phyloP scores from a whole-genome alignment of 2,888 invertebrate genomes.

The Encarsia formosa region DNA sequence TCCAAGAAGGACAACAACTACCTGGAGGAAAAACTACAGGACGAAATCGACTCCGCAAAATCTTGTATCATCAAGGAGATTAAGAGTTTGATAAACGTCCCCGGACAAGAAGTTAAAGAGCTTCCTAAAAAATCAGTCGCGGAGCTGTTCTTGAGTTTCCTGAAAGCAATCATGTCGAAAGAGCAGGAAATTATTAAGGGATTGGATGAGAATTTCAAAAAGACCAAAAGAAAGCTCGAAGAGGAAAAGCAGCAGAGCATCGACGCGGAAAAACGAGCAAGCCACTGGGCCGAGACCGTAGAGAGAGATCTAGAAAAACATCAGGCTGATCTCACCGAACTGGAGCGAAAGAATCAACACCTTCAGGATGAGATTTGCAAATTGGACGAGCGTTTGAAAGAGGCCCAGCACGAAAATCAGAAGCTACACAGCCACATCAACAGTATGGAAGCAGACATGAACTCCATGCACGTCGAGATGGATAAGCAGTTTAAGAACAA shows the following conservation, averaged over 20 bases:
- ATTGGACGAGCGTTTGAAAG: slow-evolving; percentile 36
- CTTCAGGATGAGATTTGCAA: slow-evolving; percentile 29
- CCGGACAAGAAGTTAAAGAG: slow-evolving; percentile 13
- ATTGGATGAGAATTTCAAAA: slow-evolving; percentile 32
- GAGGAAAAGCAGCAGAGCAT: slow-evolving; percentile 38
- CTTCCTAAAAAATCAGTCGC: slow-evolving; percentile 30
- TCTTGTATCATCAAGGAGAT: slow-evolving; percentile 40
- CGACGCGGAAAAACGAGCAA: slow-evolving; percentile 37
- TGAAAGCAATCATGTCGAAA: slow-evolving; percentile 39
- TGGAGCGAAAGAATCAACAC: slow-evolving; percentile 29
- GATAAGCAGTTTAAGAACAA: slow-evolving; percentile 30
- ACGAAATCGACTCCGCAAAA: slow-evolving; percentile 26
- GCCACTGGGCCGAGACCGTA: slow-evolving; percentile 39
- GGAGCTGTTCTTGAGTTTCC: slow-evolving; percentile 38
- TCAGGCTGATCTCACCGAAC: slow-evolving; percentile 35
- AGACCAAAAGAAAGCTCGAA: slow-evolving; percentile 32
- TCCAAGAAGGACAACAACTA: slow-evolving; percentile 1
- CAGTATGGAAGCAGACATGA: slow-evolving; percentile 37
- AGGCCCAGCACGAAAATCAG: slow-evolving; percentile 37
- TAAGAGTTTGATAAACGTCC: slow-evolving; percentile 29
- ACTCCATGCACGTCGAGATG: slow-evolving; percentile 35
- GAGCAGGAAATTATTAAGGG: slow-evolving; percentile 40
- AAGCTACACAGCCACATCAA: slow-evolving; percentile 35
- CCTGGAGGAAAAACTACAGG: slow-evolving; percentile 9
- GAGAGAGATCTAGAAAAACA: slow-evolving; percentile 42